Percentiles rank a stretch among this genome's conserved stretches.
phyloP scores from a whole-genome alignment of 2,797 vertebrate species.

The Pelobates cultripes region DNA sequence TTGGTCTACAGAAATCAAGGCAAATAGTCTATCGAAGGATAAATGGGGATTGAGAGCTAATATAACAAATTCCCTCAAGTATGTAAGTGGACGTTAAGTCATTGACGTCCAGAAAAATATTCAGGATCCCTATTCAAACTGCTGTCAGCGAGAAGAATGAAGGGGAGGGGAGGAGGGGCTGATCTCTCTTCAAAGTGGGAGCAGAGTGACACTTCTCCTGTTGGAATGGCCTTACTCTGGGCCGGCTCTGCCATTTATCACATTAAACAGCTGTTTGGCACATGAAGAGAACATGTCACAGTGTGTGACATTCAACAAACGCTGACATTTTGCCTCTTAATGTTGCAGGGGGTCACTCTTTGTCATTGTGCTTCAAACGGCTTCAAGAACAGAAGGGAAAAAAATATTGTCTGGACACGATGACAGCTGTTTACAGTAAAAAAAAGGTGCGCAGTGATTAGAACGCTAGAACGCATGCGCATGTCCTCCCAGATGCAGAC shows the following conservation, averaged over 20 bases:
- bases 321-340: slow-evolving; percentile 39
- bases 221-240: slow-evolving; percentile 27
- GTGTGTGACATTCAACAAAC: slow-evolving; percentile 40
- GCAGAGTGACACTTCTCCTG: slow-evolving; percentile 38
- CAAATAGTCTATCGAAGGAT: not conserved
- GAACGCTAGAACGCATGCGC: not conserved
- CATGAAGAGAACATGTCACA: slow-evolving; percentile 39
- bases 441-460: not conserved
- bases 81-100: not conserved
- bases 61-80: not conserved
- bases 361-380: slow-evolving; percentile 29
- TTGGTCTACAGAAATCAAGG: not conserved
- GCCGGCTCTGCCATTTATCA: slow-evolving; percentile 41
- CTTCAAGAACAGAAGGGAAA: slow-evolving; percentile 17
- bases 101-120: not conserved
- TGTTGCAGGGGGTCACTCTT: slow-evolving; percentile 30
- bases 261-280: slow-evolving; percentile 53
- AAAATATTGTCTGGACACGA: slow-evolving; percentile 9
- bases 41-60: not conserved
- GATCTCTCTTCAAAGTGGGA: not conserved
- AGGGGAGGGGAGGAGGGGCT: not conserved
- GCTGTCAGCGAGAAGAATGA: not conserved
- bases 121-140: not conserved
- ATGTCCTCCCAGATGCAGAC: not conserved
- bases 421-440: slow-evolving; percentile 34